A percentile compares a stretch with the other conserved stretches of the same genome.
These are phyloP conservation scores for Danionella dracula DNA, from an alignment of 2,797 vertebrate species.

Conservation along the genomic window DNA sequence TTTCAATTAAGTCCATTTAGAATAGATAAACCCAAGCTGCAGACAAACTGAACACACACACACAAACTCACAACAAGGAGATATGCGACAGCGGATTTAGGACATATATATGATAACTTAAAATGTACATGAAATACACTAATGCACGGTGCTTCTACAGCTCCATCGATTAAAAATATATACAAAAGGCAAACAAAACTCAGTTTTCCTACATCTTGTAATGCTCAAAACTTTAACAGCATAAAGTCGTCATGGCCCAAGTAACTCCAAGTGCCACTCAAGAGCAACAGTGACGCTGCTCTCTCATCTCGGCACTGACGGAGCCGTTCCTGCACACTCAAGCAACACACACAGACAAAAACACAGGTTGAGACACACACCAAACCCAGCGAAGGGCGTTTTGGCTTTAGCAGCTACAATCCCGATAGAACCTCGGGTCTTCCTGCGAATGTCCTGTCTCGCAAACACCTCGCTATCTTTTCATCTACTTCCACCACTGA, in stretches of 20 bases:
- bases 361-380: constrained; percentile 17
- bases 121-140: constrained; percentile 19
- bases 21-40: background rate
- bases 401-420: constrained; percentile 43
- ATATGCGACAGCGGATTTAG: constrained; percentile 35
- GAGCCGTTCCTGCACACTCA: constrained; percentile 41
- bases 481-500: constrained; percentile 21
- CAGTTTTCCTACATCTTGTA: constrained; percentile 31
- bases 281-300: constrained; percentile 56
- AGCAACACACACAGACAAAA: constrained; percentile 35
- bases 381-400: constrained; percentile 30
- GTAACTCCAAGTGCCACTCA: constrained; percentile 57
- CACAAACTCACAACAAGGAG: constrained; percentile 34
- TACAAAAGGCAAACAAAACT: constrained; percentile 36
- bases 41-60: constrained; percentile 9
- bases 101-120: constrained; percentile 48
- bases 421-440: constrained; percentile 16
- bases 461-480: background rate
- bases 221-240: constrained; percentile 60
- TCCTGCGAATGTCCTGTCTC: constrained; percentile 28
- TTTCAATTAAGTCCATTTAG: no score
- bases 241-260: constrained; percentile 59
- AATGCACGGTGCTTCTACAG: constrained; percentile 16
- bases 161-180: constrained; percentile 1
- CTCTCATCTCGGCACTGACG: constrained; percentile 64